A percentile compares a stretch with the other conserved stretches of the same genome.
Evolutionary conservation across 1,140 invertebrate genomes (phyloP).

Genomic region (Calephelis virginiensis): DNA sequence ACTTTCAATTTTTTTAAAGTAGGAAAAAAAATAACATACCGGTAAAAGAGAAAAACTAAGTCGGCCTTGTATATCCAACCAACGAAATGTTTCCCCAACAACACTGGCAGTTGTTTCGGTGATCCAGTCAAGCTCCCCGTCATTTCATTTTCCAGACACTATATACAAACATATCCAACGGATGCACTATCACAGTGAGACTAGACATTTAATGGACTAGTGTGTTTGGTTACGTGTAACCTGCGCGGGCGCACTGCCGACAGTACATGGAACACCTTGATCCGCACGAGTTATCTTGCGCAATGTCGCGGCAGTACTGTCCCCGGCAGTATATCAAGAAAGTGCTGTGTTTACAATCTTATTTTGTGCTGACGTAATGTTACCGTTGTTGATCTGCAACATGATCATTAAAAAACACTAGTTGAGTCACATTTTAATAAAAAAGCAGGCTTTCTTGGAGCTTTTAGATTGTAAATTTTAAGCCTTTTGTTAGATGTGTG

Average conservation of each 20-base stretch:
- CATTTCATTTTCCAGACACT: conserved; percentile 57
- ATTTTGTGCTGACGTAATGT: background rate
- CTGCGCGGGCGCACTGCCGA: conserved; percentile 4
- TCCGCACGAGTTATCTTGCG: conserved; percentile 39
- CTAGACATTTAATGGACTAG: conserved; percentile 27
- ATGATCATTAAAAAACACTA: too few species aligned
- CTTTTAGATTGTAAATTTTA: too few species aligned
- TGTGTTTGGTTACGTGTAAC: background rate
- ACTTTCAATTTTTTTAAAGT: too few species aligned
- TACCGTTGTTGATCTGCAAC: background rate
- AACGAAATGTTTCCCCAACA: conserved; percentile 55
- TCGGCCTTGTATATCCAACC: conserved; percentile 65
- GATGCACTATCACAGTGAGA: conserved; percentile 27
- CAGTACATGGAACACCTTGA: conserved; percentile 18
- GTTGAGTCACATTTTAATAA: background rate
- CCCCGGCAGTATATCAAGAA: conserved; percentile 42
- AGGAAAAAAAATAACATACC: conserved; percentile 41
- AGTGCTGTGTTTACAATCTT: conserved; percentile 30
- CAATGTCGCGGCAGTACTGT: conserved; percentile 44
- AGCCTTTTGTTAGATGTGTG: too few species aligned
- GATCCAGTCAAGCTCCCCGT: conserved; percentile 44
- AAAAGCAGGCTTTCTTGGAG: too few species aligned
- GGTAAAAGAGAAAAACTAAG: conserved; percentile 60
- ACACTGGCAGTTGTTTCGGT: conserved; percentile 48
- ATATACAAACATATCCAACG: conserved; percentile 29